Conservation (phyloP, 2,888 invertebrate genomes). For the Cecidostiba fungosa region DNA sequence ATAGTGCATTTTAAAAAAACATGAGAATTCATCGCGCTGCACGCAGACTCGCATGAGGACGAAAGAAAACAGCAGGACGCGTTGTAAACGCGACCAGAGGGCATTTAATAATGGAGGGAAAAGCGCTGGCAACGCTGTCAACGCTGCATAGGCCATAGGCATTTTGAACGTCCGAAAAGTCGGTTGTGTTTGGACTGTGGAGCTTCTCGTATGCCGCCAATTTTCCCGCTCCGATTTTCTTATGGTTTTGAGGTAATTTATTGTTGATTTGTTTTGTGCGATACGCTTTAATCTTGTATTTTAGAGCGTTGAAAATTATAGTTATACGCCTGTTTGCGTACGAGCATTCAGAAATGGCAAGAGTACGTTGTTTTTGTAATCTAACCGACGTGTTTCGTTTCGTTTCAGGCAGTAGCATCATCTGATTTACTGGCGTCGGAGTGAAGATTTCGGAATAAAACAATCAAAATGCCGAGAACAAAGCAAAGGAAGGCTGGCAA, state of each 20-base stretch:
- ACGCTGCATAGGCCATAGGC: conserved; percentile 15
- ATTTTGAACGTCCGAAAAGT: conserved; percentile 49
- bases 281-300: neutral
- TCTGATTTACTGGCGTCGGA: neutral
- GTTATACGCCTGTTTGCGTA: neutral
- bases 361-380: neutral
- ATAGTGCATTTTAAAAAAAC: conserved; percentile 28
- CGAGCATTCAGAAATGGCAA: neutral
- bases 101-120: conserved; percentile 35
- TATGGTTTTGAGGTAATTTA: conserved; percentile 44
- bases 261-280: neutral
- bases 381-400: conserved; percentile 30
- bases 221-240: conserved; percentile 25
- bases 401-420: conserved; percentile 31
- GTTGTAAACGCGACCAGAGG: conserved; percentile 22
- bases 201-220: conserved; percentile 39
- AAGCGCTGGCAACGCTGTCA: conserved; percentile 52
- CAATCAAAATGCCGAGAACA: conserved; percentile 73
- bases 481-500: conserved; percentile 69
- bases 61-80: neutral
- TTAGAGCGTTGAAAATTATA: neutral
- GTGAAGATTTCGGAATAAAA: neutral
- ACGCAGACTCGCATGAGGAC: conserved; percentile 29
- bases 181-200: conserved; percentile 50
- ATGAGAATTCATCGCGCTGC: neutral